These are phyloP conservation scores for Volucella inflata DNA, from an alignment of 2,888 invertebrate genomes.

Conservation along the genomic window DNA sequence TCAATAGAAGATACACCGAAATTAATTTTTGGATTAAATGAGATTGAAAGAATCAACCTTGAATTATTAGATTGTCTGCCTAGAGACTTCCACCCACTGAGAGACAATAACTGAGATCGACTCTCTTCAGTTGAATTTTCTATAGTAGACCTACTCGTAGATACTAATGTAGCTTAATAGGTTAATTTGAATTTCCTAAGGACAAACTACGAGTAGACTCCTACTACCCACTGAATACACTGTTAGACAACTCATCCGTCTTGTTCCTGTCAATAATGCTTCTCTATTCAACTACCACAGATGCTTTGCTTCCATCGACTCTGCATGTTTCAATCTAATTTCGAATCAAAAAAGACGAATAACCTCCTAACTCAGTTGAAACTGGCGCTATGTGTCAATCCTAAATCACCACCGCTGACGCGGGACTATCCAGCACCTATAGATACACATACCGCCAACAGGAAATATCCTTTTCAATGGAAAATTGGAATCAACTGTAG, in stretches of 20 bases:
- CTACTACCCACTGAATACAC: slow-evolving; percentile 11
- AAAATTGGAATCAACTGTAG: slow-evolving; percentile 52
- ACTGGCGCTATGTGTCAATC: neutral
- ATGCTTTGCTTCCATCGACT: slow-evolving; percentile 25
- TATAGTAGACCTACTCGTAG: neutral
- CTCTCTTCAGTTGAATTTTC: too few species aligned
- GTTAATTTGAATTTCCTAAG: slow-evolving; percentile 3
- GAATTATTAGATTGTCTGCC: too few species aligned
- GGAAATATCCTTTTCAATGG: slow-evolving; percentile 61
- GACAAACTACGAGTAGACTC: neutral
- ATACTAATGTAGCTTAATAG: neutral
- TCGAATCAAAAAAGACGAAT: slow-evolving; percentile 1
- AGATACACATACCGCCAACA: slow-evolving; percentile 28
- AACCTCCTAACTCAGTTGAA: neutral
- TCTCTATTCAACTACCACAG: slow-evolving; percentile 53
- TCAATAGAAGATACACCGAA: too few species aligned
- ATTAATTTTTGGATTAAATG: too few species aligned
- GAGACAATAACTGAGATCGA: too few species aligned
- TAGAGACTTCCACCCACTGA: too few species aligned
- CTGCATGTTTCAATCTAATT: slow-evolving; percentile 28
- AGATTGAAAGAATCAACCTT: too few species aligned
- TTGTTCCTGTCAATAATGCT: slow-evolving; percentile 51
- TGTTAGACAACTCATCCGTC: slow-evolving; percentile 22
- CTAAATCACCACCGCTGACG: slow-evolving; percentile 59
- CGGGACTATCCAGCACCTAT: slow-evolving; percentile 8